phyloP scores from a whole-genome alignment of 92 coral and sea anemone species.

The Desmophyllum pertusum region DNA sequence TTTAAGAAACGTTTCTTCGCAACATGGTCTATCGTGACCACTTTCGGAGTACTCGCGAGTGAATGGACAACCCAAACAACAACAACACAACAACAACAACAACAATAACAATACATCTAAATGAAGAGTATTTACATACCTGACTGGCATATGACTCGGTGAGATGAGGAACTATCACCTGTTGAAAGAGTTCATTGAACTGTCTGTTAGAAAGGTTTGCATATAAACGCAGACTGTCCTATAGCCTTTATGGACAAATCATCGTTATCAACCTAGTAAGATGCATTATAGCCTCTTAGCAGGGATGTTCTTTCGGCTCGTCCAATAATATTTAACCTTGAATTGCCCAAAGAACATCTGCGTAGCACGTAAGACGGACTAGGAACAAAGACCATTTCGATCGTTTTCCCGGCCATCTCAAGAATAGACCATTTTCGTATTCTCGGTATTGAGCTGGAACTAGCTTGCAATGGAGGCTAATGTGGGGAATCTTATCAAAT shows the following conservation, averaged over 20 bases:
- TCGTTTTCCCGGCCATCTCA: not conserved
- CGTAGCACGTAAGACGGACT: not conserved
- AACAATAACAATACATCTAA: not conserved
- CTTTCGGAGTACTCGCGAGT: too few species aligned
- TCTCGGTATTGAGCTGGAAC: too few species aligned
- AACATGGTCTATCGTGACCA: too few species aligned
- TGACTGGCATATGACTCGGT: constrained; percentile 95
- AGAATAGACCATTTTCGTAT: too few species aligned
- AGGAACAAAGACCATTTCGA: not conserved
- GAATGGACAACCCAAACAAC: too few species aligned
- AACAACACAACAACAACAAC: too few species aligned
- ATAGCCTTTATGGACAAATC: not conserved
- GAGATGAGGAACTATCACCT: constrained; percentile 95
- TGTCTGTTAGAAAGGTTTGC: not conserved
- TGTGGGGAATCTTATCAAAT: too few species aligned
- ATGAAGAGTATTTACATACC: constrained; percentile 52
- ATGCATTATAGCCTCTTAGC: not conserved
- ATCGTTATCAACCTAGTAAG: not conserved
- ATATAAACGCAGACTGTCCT: not conserved
- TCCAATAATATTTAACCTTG: not conserved
- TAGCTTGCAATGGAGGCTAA: too few species aligned
- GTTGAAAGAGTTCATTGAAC: constrained; percentile 6
- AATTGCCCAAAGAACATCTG: not conserved
- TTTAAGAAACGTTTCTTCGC: too few species aligned
- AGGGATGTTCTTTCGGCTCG: not conserved